Percentiles rank a stretch among this genome's conserved stretches.
Evolutionary conservation across 1,140 invertebrate genomes (phyloP).

Genomic region (Drosophila gunungcola): DNA sequence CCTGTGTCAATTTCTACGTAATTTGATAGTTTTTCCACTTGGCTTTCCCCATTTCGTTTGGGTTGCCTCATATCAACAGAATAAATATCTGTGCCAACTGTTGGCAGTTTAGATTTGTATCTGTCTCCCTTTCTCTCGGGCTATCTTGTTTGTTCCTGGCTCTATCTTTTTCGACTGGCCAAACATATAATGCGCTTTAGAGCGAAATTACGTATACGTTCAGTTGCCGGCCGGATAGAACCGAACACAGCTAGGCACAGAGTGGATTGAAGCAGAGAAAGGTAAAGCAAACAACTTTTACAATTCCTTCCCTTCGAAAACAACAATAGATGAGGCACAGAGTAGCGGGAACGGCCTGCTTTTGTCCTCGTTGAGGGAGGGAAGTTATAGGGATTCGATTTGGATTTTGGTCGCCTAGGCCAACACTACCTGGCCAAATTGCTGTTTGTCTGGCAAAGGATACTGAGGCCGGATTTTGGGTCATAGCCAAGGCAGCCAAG

Average conservation of each 20-base stretch:
- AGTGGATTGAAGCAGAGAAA: slow-evolving; percentile 15
- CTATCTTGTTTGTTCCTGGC: background rate
- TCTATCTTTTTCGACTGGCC: slow-evolving; percentile 22
- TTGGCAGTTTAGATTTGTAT: slow-evolving; percentile 56
- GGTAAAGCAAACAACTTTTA: slow-evolving; percentile 36
- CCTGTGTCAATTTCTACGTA: slow-evolving; percentile 70
- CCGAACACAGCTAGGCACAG: slow-evolving; percentile 9
- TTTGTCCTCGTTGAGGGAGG: slow-evolving; percentile 14
- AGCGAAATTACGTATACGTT: slow-evolving; percentile 73
- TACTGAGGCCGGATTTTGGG: slow-evolving; percentile 3
- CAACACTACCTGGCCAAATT: slow-evolving; percentile 41
- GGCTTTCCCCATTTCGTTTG: slow-evolving; percentile 47
- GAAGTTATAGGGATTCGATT: slow-evolving; percentile 7
- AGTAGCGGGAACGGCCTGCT: slow-evolving; percentile 4
- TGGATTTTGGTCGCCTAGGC: slow-evolving; percentile 4
- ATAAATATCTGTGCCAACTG: slow-evolving; percentile 56
- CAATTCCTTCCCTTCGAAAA: slow-evolving; percentile 23
- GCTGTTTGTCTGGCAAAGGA: slow-evolving; percentile 28
- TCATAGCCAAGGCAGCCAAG: slow-evolving; percentile 36
- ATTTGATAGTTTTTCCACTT: slow-evolving; percentile 80
- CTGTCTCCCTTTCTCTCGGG: background rate
- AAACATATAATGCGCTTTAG: slow-evolving; percentile 66
- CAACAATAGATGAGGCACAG: slow-evolving; percentile 11
- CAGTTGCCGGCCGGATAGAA: slow-evolving; percentile 26
- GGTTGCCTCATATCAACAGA: slow-evolving; percentile 51